These are phyloP conservation scores for Brienomyrus longianalis DNA, from an alignment of 2,113 vertebrate species.

Conservation along the genomic window DNA sequence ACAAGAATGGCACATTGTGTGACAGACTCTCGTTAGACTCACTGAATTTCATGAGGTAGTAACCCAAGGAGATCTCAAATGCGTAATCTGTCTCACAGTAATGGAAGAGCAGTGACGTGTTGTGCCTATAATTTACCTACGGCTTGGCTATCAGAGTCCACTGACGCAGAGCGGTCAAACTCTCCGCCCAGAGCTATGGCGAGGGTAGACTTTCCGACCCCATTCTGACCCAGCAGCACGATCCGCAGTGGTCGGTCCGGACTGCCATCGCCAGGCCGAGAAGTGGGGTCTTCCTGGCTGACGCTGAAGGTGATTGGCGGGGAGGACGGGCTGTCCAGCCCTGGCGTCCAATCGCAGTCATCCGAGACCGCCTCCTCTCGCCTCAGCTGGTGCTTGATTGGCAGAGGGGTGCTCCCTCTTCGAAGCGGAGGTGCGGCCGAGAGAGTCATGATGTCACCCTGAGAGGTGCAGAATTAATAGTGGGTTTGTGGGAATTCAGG, in stretches of 20 bases:
- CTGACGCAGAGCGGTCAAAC: conserved; percentile 48
- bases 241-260: conserved; percentile 52
- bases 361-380: conserved; percentile 71
- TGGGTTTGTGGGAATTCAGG: conserved; percentile 27
- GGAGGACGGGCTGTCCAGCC: conserved; percentile 45
- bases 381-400: conserved; percentile 75
- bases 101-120: neutral
- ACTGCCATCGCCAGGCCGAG: conserved; percentile 44
- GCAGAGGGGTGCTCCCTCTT: conserved; percentile 79
- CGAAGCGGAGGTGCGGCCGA: conserved; percentile 57
- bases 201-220: conserved; percentile 77
- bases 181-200: conserved; percentile 68
- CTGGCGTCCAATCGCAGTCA: conserved; percentile 71
- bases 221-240: conserved; percentile 74
- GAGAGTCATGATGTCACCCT: conserved; percentile 59
- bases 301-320: conserved; percentile 58
- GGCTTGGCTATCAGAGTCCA: conserved; percentile 47
- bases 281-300: conserved; percentile 52
- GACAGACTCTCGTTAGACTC: neutral
- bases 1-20: neutral
- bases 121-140: neutral
- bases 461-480: conserved; percentile 24
- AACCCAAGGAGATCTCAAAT: neutral
- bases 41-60: neutral
- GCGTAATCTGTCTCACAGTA: neutral